Base-by-base conservation (phyloP, 2,797 vertebrate species). In the Morus bassanus region DNA sequence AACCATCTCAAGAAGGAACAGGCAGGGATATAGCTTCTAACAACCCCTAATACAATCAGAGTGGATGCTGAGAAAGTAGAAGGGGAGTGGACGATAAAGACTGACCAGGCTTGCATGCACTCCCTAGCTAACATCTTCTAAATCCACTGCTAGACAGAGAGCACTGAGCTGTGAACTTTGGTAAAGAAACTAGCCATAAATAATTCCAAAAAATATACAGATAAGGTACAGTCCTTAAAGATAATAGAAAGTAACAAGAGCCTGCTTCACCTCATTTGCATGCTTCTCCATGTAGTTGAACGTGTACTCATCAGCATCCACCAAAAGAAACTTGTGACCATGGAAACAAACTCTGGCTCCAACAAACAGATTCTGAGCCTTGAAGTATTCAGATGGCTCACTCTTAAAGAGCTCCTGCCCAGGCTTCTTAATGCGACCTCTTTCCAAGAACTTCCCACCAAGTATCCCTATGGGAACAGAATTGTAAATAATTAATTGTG, bases 221-320 rank as follows among this genome's bases (percentile, higher is more conserved):
- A 65, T 70, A 96, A 93, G 86, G 85, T 77, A 93, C 59, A 88
- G 69, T 50, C 46, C 53, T 75, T 78, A 88, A 81, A 95, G 43
- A 79, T 23, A 72, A 92, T 2, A 89, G 30, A 80, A 96, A 92
- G 84, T 54, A 94, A 72, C 8, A 94, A 86, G 75, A 97, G 81
- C 46, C 59, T 77, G 77, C 88, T 93, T 93, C 93, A 99, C 99
- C 98, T 99, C 98, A 93, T 99, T 97, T 53, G 98, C 94, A 96
- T 99, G 98, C 85, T 96, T 97, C 97, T 99, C 99, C 99, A 99
- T 99, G 97, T 99, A 99, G 81, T 85, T 98, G 75, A 99, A 97
- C 2, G 98, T 98, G 97, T 99, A 99, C 70, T 99, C 98, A 93
- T 99, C 99, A 22, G 99, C 99, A 94, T 98, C 98, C 85, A 99